Evolutionary conservation across 2,113 vertebrate genomes (phyloP).

Genomic region (Coreoperca whiteheadi): DNA sequence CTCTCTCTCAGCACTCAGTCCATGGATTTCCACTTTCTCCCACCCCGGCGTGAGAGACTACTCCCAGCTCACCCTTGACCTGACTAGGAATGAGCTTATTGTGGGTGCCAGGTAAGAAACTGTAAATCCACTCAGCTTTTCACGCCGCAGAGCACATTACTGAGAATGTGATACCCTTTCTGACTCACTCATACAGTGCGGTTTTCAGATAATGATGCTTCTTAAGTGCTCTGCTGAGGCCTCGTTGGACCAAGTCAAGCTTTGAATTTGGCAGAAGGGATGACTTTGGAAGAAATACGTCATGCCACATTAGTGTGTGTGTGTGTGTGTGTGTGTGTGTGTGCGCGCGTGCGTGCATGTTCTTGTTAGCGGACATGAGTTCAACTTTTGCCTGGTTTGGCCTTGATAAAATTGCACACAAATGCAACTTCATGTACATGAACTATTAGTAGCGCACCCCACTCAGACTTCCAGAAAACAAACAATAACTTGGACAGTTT

Average conservation of each 20-base stretch:
- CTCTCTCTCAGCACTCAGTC: slow-evolving; percentile 88
- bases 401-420: not conserved
- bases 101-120: slow-evolving; percentile 95
- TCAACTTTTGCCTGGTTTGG: slow-evolving; percentile 14
- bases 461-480: not conserved
- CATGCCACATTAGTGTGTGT: slow-evolving; percentile 3
- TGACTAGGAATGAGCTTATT: slow-evolving; percentile 96
- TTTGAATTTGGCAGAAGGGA: slow-evolving; percentile 50
- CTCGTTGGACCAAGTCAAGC: slow-evolving; percentile 50
- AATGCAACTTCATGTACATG: not conserved
- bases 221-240: slow-evolving; percentile 58
- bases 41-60: slow-evolving; percentile 91
- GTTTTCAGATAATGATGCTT: slow-evolving; percentile 52
- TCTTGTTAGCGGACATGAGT: slow-evolving; percentile 6
- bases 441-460: no score
- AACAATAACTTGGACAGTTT: slow-evolving; percentile 5
- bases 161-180: slow-evolving; percentile 60
- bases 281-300: slow-evolving; percentile 36
- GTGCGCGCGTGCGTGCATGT: not conserved
- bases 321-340: not conserved
- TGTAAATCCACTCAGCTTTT: slow-evolving; percentile 60
- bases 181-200: slow-evolving; percentile 42
- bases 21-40: slow-evolving; percentile 94
- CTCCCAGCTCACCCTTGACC: slow-evolving; percentile 96
- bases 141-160: slow-evolving; percentile 56